These are phyloP conservation scores for Xyrauchen texanus DNA, from an alignment of 2,113 vertebrate species.

Conservation along the genomic window DNA sequence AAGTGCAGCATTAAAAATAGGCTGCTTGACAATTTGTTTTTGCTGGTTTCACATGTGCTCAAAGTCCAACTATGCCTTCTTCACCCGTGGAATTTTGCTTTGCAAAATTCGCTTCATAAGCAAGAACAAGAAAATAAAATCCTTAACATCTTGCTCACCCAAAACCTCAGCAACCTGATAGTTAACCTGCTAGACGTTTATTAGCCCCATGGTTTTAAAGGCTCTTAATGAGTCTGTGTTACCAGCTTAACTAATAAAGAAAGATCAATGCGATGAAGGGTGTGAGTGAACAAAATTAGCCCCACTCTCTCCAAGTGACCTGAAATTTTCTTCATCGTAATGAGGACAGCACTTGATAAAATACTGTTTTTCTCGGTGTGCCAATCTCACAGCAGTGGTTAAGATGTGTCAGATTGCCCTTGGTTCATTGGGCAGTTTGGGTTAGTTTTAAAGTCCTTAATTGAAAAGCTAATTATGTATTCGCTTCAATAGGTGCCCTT, in stretches of 20 bases:
- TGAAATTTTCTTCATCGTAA: background rate
- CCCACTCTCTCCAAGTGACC: background rate
- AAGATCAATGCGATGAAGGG: constrained; percentile 7
- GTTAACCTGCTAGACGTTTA: background rate
- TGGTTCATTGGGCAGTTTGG: background rate
- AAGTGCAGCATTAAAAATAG: too few relatives aligned
- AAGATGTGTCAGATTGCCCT: background rate
- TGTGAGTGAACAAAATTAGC: constrained; percentile 20
- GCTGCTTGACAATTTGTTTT: too few relatives aligned
- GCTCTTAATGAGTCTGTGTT: constrained; percentile 21
- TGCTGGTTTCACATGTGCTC: too few relatives aligned
- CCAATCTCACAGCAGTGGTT: background rate
- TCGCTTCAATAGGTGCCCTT: background rate
- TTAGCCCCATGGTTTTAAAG: constrained; percentile 39
- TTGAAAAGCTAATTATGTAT: constrained; percentile 5
- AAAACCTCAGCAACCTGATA: background rate
- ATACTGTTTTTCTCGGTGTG: background rate
- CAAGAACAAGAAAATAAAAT: background rate
- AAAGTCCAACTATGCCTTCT: too few relatives aligned
- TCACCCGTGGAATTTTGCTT: too few relatives aligned
- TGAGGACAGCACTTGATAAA: background rate
- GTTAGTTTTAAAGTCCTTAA: background rate
- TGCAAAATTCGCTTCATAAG: too few relatives aligned
- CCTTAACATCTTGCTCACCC: background rate
- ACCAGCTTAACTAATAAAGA: constrained; percentile 38